phyloP scores from a whole-genome alignment of 2,797 vertebrate genomes.

The Gobionotothen gibberifrons region DNA sequence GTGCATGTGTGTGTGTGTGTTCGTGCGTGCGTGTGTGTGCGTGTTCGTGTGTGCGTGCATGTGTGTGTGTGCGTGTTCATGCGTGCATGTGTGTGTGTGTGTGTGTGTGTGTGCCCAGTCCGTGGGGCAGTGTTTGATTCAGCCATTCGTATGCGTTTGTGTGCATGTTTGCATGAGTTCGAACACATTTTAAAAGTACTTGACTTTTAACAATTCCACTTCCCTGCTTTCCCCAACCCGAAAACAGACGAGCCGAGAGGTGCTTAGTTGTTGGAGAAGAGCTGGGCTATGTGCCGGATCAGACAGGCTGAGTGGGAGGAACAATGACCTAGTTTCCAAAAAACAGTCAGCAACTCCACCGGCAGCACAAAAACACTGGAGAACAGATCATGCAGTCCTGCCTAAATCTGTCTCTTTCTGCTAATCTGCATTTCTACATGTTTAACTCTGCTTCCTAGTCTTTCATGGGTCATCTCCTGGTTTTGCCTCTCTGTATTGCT shows the following conservation, averaged over 20 bases:
- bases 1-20: not conserved
- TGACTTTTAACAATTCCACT: constrained; percentile 55
- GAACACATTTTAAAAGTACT: constrained; percentile 50
- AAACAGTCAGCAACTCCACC: constrained; percentile 71
- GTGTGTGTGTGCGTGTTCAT: constrained; percentile 3
- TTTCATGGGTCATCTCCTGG: constrained; percentile 42
- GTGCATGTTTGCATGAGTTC: constrained; percentile 2
- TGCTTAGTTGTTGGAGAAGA: constrained; percentile 60
- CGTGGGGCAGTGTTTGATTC: constrained; percentile 15
- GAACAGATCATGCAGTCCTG: constrained; percentile 69
- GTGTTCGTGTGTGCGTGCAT: too few species aligned
- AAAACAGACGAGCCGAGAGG: constrained; percentile 57
- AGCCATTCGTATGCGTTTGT: not conserved
- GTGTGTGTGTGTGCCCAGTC: not conserved
- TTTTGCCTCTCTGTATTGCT: constrained; percentile 36
- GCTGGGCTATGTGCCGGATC: constrained; percentile 68
- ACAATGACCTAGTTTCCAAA: constrained; percentile 84
- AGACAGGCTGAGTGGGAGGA: constrained; percentile 80
- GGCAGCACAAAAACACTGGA: constrained; percentile 58
- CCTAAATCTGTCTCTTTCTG: constrained; percentile 54
- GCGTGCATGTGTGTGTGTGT: constrained; percentile 3
- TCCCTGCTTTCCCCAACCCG: constrained; percentile 18
- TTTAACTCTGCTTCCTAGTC: constrained; percentile 6
- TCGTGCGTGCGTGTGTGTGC: too few species aligned
- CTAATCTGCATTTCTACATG: constrained; percentile 51